phyloP scores from a whole-genome alignment of 2,888 invertebrate species.

The Leptarthrus brevirostris region DNA sequence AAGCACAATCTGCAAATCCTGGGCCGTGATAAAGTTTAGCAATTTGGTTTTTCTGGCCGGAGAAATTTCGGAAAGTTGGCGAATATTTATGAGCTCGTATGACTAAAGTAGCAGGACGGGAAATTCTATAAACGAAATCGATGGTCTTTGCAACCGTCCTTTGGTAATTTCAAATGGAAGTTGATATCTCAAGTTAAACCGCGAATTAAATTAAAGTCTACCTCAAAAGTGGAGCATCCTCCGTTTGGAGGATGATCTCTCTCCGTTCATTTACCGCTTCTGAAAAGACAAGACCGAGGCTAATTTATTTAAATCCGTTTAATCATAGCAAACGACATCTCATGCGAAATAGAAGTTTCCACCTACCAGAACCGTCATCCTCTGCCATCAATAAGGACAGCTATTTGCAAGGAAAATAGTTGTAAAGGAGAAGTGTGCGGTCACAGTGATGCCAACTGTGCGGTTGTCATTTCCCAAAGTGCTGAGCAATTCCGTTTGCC shows the following conservation, averaged over 20 bases:
- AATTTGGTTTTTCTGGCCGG: background rate
- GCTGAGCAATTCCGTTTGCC: conserved; percentile 27
- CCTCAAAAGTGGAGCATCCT: conserved; percentile 13
- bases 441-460: conserved; percentile 26
- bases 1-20: conserved; percentile 11
- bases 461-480: conserved; percentile 30
- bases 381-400: conserved; percentile 9
- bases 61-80: background rate
- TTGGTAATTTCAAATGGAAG: too few species aligned
- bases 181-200: conserved; percentile 10
- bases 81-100: too few species aligned
- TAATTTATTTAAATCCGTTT: conserved; percentile 39
- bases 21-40: conserved; percentile 9
- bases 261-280: conserved; percentile 5
- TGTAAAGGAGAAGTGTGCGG: conserved; percentile 39
- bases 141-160: too few species aligned
- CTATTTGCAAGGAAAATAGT: conserved; percentile 30
- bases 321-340: conserved; percentile 34
- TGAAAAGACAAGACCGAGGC: conserved; percentile 20
- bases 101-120: too few species aligned
- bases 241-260: conserved; percentile 14
- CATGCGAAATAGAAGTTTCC: conserved; percentile 7
- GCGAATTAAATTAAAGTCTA: conserved; percentile 39
- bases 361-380: background rate
- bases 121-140: too few species aligned